Evolutionary conservation across 2,113 vertebrate species (phyloP).

Genomic region (Sitta europaea): DNA sequence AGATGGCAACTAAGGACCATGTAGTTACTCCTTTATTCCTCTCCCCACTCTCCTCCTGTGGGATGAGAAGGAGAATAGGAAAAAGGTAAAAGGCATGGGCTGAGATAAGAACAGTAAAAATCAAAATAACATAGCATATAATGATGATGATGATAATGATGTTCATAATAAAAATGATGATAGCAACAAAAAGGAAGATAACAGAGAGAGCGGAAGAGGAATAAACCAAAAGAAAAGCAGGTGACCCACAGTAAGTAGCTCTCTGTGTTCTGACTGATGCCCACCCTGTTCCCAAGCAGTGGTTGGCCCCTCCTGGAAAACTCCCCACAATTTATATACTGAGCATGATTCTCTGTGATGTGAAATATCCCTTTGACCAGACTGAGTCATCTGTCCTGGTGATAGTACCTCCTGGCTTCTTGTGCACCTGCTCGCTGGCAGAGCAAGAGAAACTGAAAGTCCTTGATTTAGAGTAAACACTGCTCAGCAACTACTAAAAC

Average conservation of each 20-base stretch:
- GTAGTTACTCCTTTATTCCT: background rate
- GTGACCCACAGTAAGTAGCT: background rate
- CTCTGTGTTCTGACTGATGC: background rate
- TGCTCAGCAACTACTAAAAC: background rate
- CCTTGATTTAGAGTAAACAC: background rate
- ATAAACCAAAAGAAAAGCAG: background rate
- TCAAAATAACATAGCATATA: background rate
- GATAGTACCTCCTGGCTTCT: background rate
- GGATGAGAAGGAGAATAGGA: background rate
- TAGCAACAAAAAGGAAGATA: background rate
- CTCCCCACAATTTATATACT: background rate
- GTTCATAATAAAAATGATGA: too few relatives aligned
- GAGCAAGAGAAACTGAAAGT: background rate
- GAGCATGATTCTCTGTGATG: background rate
- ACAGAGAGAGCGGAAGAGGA: background rate
- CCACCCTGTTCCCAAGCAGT: background rate
- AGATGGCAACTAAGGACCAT: background rate
- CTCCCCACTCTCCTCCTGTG: rapidly evolving
- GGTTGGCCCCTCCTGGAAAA: background rate
- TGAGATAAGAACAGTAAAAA: background rate
- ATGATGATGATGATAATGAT: too few relatives aligned
- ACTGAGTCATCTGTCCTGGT: background rate
- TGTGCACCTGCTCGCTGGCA: background rate
- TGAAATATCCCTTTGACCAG: background rate
- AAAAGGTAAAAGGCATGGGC: background rate